Conservation (phyloP, 2,113 vertebrate genomes). For the Chaenogobius annularis region DNA sequence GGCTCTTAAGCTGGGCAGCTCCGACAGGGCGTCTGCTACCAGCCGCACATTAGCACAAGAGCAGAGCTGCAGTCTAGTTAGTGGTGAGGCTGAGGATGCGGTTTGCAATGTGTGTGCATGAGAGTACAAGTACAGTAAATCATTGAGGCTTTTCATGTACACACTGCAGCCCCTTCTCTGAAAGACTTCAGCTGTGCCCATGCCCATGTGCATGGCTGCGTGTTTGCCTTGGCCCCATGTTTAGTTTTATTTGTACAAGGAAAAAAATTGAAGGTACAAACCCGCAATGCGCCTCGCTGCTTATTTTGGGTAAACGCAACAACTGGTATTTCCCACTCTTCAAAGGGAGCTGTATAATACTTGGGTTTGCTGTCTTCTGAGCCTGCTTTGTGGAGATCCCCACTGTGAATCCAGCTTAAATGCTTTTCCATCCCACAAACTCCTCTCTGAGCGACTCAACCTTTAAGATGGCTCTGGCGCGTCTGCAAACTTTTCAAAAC, state of each 20-base stretch:
- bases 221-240: constrained; percentile 60
- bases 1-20: constrained; percentile 61
- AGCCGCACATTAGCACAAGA: constrained; percentile 63
- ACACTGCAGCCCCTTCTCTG: constrained; percentile 32
- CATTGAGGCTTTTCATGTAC: constrained; percentile 50
- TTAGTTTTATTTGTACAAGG: constrained; percentile 74
- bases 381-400: constrained; percentile 70
- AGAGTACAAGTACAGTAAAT: constrained; percentile 58
- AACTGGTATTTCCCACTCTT: constrained; percentile 76
- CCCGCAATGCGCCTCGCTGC: constrained; percentile 54
- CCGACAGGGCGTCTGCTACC: constrained; percentile 65
- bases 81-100: constrained; percentile 70
- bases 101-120: constrained; percentile 65
- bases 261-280: constrained; percentile 71
- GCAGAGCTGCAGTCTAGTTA: constrained; percentile 65
- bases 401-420: constrained; percentile 69
- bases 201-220: constrained; percentile 44
- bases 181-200: constrained; percentile 41
- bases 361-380: constrained; percentile 64
- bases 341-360: constrained; percentile 70
- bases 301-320: constrained; percentile 74
- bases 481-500: constrained; percentile 61
- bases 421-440: constrained; percentile 70
- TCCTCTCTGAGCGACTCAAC: constrained; percentile 62
- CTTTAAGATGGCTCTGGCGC: constrained; percentile 64